Evolutionary conservation across 1,140 invertebrate species (phyloP), one percentile per base, ranked within the genome.

Genomic region (Drosophila takahashii): DNA sequence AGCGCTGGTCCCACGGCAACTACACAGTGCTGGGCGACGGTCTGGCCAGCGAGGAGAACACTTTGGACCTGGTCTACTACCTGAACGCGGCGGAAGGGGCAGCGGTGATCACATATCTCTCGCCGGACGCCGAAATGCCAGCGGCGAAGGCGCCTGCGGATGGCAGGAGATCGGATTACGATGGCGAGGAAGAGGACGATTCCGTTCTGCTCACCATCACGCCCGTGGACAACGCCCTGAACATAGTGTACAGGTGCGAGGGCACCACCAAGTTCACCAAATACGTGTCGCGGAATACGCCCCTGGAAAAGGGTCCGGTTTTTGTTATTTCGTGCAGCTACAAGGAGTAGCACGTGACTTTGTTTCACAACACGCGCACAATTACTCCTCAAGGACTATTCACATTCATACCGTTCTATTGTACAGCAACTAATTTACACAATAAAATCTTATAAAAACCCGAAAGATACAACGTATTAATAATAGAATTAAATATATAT

Each of bases 1-100:
- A 96, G 89, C 94, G 94, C 70, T 96, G 95, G 95, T 92, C 92
- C 1, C 91, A 93, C 22, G 95, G 95, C 6, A 94, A 93, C 83
- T 96, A 96, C 72, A 94, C 94, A 0, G 77, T 92, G 0, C 51
- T 92, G 5, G 87, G 81, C 53, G 91, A 92, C 52, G 79, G 77
- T 6, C 36, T 89, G 34, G 76, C 93, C 3, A 93, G 93, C 80
- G 83, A 92, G 39, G 90, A 91, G 50, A 92, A 93, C 39, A 94
- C 94, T 36, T 86, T 95, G 11, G 94, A 95, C 77, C 85, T 94
- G 15, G 91, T 94, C 10, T 92, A 95, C 52, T 94, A 94, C 91
- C 90, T 95, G 41, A 94, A 93, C 56, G 93, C 92, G 47, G 90
- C 92, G 7, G 90, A 92, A 53, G 79, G 74, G 7, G 77, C 79